Evolutionary conservation across 2,113 vertebrate genomes (phyloP).

Genomic region (Peucedramus taeniatus): DNA sequence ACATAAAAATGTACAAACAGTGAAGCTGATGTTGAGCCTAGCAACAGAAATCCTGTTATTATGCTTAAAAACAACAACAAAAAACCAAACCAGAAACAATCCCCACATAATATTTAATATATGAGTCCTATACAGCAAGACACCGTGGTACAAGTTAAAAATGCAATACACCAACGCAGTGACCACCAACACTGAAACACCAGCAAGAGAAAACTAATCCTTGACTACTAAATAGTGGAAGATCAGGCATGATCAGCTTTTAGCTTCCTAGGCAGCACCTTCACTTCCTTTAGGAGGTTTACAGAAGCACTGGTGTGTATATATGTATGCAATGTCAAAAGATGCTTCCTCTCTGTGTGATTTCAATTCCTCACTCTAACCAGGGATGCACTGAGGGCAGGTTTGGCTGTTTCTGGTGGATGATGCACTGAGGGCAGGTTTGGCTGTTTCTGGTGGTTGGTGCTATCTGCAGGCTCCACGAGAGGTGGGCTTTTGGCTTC

Average conservation of each 20-base stretch:
- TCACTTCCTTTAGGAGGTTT: background rate
- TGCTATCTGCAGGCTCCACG: background rate
- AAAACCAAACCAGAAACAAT: background rate
- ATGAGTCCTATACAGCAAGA: conserved; percentile 39
- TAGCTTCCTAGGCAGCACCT: background rate
- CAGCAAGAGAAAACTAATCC: conserved; percentile 2
- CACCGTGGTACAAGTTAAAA: background rate
- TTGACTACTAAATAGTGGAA: conserved; percentile 43
- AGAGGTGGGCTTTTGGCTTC: background rate
- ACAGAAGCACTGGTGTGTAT: background rate
- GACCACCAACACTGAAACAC: conserved; percentile 17
- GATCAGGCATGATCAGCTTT: background rate
- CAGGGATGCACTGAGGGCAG: background rate
- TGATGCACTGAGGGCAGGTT: background rate
- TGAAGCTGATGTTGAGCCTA: conserved; percentile 51
- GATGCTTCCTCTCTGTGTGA: background rate
- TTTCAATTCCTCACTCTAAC: rapidly evolving
- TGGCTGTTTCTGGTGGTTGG: background rate
- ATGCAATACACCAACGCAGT: background rate
- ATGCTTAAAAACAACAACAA: background rate
- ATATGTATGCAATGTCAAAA: background rate
- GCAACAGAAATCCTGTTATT: conserved; percentile 34
- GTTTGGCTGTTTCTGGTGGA: background rate
- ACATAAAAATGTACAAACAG: conserved; percentile 76
- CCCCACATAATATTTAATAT: conserved; percentile 47